These are phyloP conservation scores for Xestia c-nigrum DNA, from an alignment of 2,888 invertebrate genomes.

Conservation along the genomic window DNA sequence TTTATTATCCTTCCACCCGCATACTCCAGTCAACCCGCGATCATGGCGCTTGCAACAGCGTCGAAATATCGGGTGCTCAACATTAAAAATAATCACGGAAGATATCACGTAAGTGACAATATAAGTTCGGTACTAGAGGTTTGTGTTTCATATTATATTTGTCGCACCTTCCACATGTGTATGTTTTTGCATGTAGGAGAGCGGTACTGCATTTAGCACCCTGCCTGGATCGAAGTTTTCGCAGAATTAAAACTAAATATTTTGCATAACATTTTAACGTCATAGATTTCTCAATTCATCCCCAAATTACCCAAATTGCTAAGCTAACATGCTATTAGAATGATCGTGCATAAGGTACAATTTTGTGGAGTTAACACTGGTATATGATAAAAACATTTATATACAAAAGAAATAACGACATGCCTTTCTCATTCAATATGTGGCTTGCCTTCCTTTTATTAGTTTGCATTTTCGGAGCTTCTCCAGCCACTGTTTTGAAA, in stretches of 20 bases:
- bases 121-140: not conserved
- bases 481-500: constrained; percentile 81
- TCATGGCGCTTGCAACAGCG: no score
- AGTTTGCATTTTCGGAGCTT: constrained; percentile 71
- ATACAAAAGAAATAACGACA: constrained; percentile 69
- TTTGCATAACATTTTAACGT: not conserved
- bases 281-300: not conserved
- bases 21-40: no score
- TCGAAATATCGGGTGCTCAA: no score
- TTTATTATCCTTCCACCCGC: no score
- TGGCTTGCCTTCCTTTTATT: constrained; percentile 69
- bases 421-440: constrained; percentile 78
- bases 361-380: constrained; percentile 60
- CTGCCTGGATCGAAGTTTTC: not conserved
- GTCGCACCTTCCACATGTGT: not conserved
- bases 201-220: not conserved
- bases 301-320: not conserved
- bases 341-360: constrained; percentile 4
- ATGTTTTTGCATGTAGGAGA: not conserved
- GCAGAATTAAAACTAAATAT: not conserved
- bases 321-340: constrained; percentile 33
- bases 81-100: no score
- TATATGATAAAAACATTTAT: constrained; percentile 49
- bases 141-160: not conserved
- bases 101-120: no score